Conservation (phyloP, 2,797 vertebrate species). For the Sebastes glaucus region DNA sequence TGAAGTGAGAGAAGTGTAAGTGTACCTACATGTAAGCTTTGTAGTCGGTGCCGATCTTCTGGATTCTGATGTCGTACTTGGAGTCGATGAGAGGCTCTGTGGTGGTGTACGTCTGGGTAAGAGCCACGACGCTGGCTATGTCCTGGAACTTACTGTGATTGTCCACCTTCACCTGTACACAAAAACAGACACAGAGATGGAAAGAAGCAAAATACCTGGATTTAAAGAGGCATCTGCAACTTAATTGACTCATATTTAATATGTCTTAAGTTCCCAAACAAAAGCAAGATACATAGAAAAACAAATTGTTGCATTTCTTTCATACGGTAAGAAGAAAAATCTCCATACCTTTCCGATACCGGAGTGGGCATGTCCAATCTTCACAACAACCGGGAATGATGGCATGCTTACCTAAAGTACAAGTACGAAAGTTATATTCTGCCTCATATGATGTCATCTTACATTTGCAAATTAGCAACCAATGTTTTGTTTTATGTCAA, state of each 20-base stretch:
- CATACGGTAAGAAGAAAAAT: not conserved
- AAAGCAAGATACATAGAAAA: not conserved
- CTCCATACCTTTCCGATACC: constrained; percentile 95
- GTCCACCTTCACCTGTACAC: constrained; percentile 93
- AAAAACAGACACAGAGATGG: not conserved
- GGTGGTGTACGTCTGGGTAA: constrained; percentile 97
- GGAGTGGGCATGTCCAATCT: constrained; percentile 98
- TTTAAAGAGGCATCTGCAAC: not conserved
- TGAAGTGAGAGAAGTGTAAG: not conserved
- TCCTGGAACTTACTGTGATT: constrained; percentile 99
- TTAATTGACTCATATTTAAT: not conserved
- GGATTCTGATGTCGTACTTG: constrained; percentile 98
- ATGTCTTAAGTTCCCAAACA: not conserved
- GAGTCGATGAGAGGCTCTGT: constrained; percentile 96
- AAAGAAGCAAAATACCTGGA: too few relatives aligned
- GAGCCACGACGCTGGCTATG: constrained; percentile 96
- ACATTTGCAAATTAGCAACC: not conserved
- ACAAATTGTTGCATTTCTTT: not conserved
- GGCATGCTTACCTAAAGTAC: constrained; percentile 91
- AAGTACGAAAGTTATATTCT: not conserved
- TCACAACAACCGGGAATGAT: constrained; percentile 96
- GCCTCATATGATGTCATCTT: not conserved
- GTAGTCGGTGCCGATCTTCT: constrained; percentile 98
- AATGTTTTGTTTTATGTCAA: not conserved
- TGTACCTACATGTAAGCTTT: constrained; percentile 95